Percentiles rank a stretch among this genome's conserved stretches.
phyloP scores from a whole-genome alignment of 2,113 vertebrate species.

The Mohoua ochrocephala region DNA sequence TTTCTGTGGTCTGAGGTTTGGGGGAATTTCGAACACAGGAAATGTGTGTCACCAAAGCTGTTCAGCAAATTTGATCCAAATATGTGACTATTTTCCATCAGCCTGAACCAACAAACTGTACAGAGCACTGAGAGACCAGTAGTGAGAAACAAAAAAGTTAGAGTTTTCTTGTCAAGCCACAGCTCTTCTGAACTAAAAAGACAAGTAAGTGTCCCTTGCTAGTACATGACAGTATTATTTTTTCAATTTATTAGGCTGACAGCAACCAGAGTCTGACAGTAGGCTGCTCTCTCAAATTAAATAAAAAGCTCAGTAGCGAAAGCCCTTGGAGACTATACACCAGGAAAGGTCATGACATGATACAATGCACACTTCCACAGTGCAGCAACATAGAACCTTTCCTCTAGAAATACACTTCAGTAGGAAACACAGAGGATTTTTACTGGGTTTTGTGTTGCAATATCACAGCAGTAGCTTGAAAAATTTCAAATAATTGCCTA shows the following conservation, averaged over 20 bases:
- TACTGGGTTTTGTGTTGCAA: background rate
- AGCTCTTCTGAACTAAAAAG: background rate
- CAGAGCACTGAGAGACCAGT: background rate
- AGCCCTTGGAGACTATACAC: background rate
- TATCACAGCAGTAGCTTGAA: background rate
- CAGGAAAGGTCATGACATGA: background rate
- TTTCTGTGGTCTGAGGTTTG: background rate
- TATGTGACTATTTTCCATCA: background rate
- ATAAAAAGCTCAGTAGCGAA: background rate
- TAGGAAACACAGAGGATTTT: conserved; percentile 17
- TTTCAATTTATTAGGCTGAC: background rate
- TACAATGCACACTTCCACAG: background rate
- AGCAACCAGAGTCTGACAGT: background rate
- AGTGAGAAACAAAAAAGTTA: background rate
- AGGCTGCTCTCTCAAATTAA: background rate
- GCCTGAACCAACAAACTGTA: background rate
- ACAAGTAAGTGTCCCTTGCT: background rate
- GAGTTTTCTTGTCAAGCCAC: background rate
- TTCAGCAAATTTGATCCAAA: background rate
- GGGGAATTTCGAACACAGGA: background rate
- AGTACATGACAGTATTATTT: background rate
- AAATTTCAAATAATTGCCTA: background rate
- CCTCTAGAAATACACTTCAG: conserved; percentile 1
- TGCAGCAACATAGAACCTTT: background rate
- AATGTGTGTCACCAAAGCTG: background rate